Evolutionary conservation across 2,888 invertebrate genomes (phyloP).

Genomic region (Synanthedon tipuliformis): DNA sequence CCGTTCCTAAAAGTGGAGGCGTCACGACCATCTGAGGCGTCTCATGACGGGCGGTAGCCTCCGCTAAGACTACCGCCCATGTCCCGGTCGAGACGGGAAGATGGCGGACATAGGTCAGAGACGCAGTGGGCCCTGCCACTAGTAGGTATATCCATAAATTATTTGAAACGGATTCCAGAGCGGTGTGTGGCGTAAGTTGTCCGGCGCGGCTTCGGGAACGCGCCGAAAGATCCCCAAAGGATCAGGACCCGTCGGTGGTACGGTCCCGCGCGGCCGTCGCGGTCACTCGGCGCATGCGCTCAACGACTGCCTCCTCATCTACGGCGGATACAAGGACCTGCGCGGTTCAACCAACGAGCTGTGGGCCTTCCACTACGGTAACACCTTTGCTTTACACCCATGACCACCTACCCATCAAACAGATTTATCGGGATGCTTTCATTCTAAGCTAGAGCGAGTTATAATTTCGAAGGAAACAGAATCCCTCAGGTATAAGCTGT

Average conservation of each 20-base stretch:
- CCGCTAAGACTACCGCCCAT: too few species aligned
- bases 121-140: too few species aligned
- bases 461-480: too few species aligned
- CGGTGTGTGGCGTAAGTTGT: constrained; percentile 66
- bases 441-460: too few species aligned
- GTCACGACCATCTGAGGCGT: too few species aligned
- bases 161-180: constrained; percentile 17
- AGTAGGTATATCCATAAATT: background rate
- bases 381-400: constrained; percentile 4
- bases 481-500: too few species aligned
- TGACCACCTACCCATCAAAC: too few species aligned
- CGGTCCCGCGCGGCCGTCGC: constrained; percentile 79
- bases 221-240: constrained; percentile 60
- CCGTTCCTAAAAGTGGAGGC: too few species aligned
- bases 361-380: constrained; percentile 90
- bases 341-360: constrained; percentile 86
- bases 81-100: too few species aligned
- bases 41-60: too few species aligned
- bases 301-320: constrained; percentile 82
- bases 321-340: constrained; percentile 89
- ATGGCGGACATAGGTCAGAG: too few species aligned
- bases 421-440: too few species aligned
- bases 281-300: constrained; percentile 87
- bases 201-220: constrained; percentile 61
- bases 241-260: constrained; percentile 45